These are phyloP conservation scores for Microtus montanus DNA, from an alignment of 2,113 vertebrate genomes.

Conservation along the genomic window DNA sequence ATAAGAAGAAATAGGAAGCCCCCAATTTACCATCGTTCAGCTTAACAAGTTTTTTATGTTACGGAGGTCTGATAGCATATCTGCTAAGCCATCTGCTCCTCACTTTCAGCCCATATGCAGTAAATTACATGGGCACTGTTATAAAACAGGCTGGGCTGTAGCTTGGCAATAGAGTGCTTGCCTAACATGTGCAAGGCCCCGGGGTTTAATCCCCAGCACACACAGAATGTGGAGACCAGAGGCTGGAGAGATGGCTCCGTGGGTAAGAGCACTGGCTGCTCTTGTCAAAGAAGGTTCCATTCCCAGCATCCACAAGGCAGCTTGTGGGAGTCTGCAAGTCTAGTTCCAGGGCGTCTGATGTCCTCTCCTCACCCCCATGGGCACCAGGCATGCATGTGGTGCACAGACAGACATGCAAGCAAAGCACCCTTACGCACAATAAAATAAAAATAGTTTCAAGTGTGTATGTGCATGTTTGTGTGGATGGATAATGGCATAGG, in stretches of 20 bases:
- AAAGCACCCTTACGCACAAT: not conserved
- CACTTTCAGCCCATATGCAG: not conserved
- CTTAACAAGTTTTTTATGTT: not conserved
- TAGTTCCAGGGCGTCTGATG: not conserved
- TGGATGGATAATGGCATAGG: not conserved
- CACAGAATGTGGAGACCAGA: not conserved
- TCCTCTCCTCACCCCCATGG: not conserved
- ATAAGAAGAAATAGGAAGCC: not conserved
- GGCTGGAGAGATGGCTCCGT: not conserved
- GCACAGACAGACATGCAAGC: not conserved
- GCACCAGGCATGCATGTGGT: not conserved
- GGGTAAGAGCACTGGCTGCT: not conserved
- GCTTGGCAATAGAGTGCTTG: not conserved
- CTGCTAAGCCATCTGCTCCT: not conserved
- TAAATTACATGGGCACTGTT: not conserved
- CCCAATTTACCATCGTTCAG: not conserved
- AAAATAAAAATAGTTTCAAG: not conserved
- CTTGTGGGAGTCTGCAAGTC: not conserved
- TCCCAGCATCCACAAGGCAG: not conserved
- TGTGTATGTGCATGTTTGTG: not conserved
- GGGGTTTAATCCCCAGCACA: not conserved
- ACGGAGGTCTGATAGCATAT: accelerated
- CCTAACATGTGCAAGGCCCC: not conserved
- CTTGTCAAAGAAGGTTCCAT: not conserved
- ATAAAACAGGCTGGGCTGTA: not conserved